Evolutionary conservation across 1,140 invertebrate species (phyloP), one percentile per base, ranked within the genome.

Genomic region (Archivesica marissinica): DNA sequence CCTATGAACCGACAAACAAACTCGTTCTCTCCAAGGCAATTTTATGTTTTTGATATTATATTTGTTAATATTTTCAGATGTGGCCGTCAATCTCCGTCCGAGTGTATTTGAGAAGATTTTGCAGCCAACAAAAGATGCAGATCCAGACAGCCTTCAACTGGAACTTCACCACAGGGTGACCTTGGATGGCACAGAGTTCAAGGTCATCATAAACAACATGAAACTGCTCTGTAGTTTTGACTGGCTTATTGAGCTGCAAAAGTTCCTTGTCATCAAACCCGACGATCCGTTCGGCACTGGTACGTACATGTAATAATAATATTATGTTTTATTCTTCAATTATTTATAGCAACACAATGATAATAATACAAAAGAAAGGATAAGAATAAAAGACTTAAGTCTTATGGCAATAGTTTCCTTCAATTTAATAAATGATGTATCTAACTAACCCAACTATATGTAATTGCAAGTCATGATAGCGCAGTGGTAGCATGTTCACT

Each of bases 141-240:
- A 64, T 1, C 61, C 30, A 25, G 70, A 78, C n/a, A 88, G 87
- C 25, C 88, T 94, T 25, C 93, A 93, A 86, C 82, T 94, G 76
- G 93, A 94, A 86, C 89, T 93, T 20, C 92, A 93, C 64, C 92
- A 87, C 89, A 90, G 94, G 9, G 91, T 93, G 2, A 94, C 93
- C 30, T 90, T 90, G 74, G 96, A 96, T 85, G 95, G 95, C n/a
- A 96, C 96, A 0, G 96, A 97, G 83, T 98, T 98, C 78, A 99
- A 98, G 0, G 96, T 99, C 76, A 94, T 99, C 25, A 94, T 99
- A 2, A 99, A 99, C 92, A 98, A 99, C 92, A 99, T 99, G 97
- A 95, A 98, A 66, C 93, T 99, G 6, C 98, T 99, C 95, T 97
- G 97, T 0, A 96, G 99, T 64, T 95, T 99, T 88, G 98, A 99